Evolutionary conservation across 2,888 invertebrate species (phyloP).

Genomic region (Digitonthophagus gazella): DNA sequence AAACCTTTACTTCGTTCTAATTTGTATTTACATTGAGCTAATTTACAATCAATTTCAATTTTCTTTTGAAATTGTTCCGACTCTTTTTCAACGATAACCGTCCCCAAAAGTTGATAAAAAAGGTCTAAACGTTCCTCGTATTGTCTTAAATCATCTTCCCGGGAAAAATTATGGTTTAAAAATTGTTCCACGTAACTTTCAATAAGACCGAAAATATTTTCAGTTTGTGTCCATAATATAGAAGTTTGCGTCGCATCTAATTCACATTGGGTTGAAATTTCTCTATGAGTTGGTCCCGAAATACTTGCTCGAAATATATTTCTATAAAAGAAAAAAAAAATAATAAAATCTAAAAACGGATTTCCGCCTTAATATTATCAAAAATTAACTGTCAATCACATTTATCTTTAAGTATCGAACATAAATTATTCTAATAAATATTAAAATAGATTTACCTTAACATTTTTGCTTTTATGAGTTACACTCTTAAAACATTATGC

Average conservation of each 20-base stretch:
- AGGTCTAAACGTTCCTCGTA: conserved; percentile 5
- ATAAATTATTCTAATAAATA: neutral
- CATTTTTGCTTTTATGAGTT: neutral
- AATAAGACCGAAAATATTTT: conserved; percentile 8
- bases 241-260: neutral
- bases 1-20: neutral
- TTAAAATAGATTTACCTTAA: conserved; percentile 7
- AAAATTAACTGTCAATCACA: no score
- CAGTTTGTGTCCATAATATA: neutral
- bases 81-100: conserved; percentile 3
- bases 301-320: neutral
- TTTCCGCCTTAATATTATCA: no score
- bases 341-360: neutral
- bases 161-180: neutral
- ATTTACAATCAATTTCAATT: conserved; percentile 2
- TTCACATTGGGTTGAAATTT: conserved; percentile 1
- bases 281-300: neutral
- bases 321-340: neutral
- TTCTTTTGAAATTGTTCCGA: conserved; percentile 6
- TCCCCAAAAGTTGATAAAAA: conserved; percentile 7
- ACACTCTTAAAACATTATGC: neutral
- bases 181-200: conserved; percentile 2
- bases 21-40: neutral
- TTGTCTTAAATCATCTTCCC: neutral
- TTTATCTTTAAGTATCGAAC: neutral